Percentiles rank a stretch among this genome's conserved stretches.
phyloP scores from a whole-genome alignment of 1,140 invertebrate genomes.

The Oryctes rhinoceros region DNA sequence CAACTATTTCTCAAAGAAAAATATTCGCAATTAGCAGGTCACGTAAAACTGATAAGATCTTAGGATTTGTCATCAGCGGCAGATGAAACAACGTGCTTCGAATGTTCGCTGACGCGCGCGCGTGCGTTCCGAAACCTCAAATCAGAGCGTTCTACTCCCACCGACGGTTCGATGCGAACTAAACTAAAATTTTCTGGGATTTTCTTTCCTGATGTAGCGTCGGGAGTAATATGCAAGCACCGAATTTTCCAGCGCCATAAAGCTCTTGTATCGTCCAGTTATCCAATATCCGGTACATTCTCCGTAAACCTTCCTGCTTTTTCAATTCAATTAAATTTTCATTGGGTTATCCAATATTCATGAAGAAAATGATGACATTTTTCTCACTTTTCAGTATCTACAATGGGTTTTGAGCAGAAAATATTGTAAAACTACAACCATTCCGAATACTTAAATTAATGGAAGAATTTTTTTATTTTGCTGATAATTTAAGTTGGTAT shows the following conservation, averaged over 20 bases:
- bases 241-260: slow-evolving; percentile 2
- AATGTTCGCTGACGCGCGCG: slow-evolving; percentile 13
- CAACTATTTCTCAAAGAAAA: slow-evolving; percentile 18
- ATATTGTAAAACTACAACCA: too few relatives aligned
- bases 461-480: too few relatives aligned
- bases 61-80: not conserved
- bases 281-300: not conserved
- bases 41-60: not conserved
- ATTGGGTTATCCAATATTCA: not conserved
- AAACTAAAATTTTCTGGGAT: slow-evolving; percentile 26
- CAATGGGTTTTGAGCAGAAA: too few relatives aligned
- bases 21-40: not conserved
- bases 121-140: not conserved
- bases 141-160: not conserved
- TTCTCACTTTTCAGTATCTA: not conserved
- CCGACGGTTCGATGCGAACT: slow-evolving; percentile 10
- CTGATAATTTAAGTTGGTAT: too few relatives aligned
- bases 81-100: slow-evolving; percentile 11
- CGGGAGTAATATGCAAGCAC: slow-evolving; percentile 1
- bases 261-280: not conserved
- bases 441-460: too few relatives aligned
- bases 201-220: slow-evolving; percentile 7
- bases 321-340: not conserved
- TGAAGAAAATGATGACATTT: not conserved
- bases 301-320: not conserved